Base-by-base conservation (phyloP, 1,140 invertebrate genomes). In the Batillaria attramentaria region DNA sequence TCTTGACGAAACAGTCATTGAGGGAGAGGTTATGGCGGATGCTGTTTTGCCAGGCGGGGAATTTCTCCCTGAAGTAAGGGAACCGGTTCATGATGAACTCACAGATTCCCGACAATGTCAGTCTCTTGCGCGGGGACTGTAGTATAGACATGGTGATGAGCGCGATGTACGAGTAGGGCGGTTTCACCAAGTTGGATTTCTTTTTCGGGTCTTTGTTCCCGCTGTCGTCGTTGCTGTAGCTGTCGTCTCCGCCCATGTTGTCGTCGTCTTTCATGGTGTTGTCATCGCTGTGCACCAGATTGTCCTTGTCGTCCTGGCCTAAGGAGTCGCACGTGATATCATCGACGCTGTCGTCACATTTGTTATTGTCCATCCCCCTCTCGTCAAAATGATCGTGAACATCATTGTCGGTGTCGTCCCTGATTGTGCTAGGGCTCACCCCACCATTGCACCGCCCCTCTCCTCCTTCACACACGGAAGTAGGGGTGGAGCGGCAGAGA, bases 1-100 rank as follows among this genome's bases (percentile, higher is more conserved):
- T 98, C 92, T 99, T 99, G 31, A 99, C 96, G 91, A 99, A 99
- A 88, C 98, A 99, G 90, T 99, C 98, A 91, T 99, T 99, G 54
- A 99, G 92, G 18, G 96, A 97, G 20, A 99, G 92, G 91, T 99
- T 99, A 91, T 99, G 98, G 66, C 98, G 93, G 82, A 99, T 99
- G 1, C 96, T 97, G 90, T 99, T 99, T 81, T 92, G 91, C 91
- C 91, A 92, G 31, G 91, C 90, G 18, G 91, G 91, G 78, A 91
- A 91, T 66, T 91, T 88, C 78, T 92, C 91, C 43, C 88, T 75
- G 77, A 91, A 91, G 81, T 91, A 91, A 2, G 96, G 97, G 91
- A 99, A 99, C 81, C 96, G 93, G n/a, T 95, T 95, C 95, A 98
- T 99, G 81, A 99, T 99, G 90, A 99, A 99, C 89, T 99, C 98